These are phyloP conservation scores for Noctua comes DNA, from an alignment of 2,888 invertebrate species.

Conservation along the genomic window DNA sequence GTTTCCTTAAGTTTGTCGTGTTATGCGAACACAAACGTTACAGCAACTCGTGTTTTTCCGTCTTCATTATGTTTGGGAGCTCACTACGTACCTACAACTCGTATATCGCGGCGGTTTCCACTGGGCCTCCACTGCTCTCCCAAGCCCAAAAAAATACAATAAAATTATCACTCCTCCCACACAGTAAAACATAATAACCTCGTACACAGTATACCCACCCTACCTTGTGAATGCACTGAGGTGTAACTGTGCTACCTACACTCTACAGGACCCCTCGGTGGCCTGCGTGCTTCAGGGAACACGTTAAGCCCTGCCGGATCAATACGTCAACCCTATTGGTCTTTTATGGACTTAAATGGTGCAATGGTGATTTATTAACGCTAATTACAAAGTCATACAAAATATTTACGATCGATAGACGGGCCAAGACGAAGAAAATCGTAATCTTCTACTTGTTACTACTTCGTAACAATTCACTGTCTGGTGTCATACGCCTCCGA, in stretches of 20 bases:
- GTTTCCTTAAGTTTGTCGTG: background rate
- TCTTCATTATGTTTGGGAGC: background rate
- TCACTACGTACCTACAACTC: background rate
- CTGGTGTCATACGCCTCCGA: no score
- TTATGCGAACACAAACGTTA: background rate
- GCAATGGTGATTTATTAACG: background rate
- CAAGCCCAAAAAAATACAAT: background rate
- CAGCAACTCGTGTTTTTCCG: background rate
- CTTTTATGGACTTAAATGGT: background rate
- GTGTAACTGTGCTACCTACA: conserved; percentile 37
- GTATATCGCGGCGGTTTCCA: background rate
- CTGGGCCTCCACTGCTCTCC: background rate
- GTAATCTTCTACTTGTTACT: no score
- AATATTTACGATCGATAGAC: background rate
- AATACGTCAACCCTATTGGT: conserved; percentile 23
- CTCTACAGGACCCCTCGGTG: conserved; percentile 23
- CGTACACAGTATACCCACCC: background rate
- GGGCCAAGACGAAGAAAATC: background rate
- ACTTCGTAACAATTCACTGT: no score
- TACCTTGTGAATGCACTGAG: conserved; percentile 33
- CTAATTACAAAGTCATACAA: background rate
- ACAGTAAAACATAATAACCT: background rate
- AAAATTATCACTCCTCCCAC: background rate
- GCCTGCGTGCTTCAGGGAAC: conserved; percentile 42
- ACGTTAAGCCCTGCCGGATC: conserved; percentile 43